phyloP scores from a whole-genome alignment of 2,113 vertebrate genomes.

The Silurus asotus region DNA sequence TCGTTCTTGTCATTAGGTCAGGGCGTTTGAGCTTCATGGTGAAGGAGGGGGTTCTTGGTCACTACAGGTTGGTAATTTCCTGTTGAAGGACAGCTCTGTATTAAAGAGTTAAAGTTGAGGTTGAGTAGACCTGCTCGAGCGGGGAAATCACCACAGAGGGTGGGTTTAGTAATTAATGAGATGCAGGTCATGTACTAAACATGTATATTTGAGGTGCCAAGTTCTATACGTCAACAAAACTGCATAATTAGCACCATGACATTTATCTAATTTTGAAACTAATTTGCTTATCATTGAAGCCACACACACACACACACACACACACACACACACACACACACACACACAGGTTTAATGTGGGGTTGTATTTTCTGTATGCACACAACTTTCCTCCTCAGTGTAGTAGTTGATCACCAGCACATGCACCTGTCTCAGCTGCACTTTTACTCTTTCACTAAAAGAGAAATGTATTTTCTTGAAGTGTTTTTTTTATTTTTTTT shows the following conservation, averaged over 20 bases:
- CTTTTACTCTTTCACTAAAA: not conserved
- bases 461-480: not conserved
- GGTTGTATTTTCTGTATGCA: not conserved
- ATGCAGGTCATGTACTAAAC: not conserved
- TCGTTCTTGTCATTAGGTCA: not conserved
- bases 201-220: not conserved
- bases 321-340: not conserved
- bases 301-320: slow-evolving; percentile 3
- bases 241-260: not conserved
- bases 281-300: not conserved
- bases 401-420: not conserved
- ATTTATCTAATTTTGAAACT: not conserved
- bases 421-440: not conserved
- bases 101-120: not conserved
- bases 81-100: not conserved
- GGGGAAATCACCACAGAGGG: not conserved
- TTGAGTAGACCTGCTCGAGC: not conserved
- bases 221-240: not conserved
- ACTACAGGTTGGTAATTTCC: not conserved
- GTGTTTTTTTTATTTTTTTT: not conserved
- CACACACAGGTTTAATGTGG: not conserved
- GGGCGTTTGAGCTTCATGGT: not conserved
- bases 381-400: not conserved
- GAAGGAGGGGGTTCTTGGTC: not conserved
- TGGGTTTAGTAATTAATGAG: not conserved